Conservation (phyloP, 2,113 vertebrate species). For the Hydrolagus affinis region DNA sequence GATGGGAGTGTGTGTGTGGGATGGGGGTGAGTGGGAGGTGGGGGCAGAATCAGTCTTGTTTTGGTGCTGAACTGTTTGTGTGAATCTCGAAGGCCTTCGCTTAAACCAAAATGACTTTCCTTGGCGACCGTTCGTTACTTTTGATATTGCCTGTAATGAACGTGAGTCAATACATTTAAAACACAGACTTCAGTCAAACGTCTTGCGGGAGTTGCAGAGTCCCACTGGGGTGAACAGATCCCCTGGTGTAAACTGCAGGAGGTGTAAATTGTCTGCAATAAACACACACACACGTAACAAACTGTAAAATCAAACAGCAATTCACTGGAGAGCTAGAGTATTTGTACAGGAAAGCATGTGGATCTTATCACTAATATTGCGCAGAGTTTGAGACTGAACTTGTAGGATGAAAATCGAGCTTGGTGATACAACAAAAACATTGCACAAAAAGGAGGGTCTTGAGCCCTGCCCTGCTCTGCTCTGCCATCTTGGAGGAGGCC, state of each 20-base stretch:
- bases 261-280: neutral
- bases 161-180: neutral
- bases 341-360: too few relatives aligned
- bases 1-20: neutral
- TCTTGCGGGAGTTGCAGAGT: neutral
- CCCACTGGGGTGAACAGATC: neutral
- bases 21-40: neutral
- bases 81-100: too few relatives aligned
- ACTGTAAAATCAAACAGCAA: too few relatives aligned
- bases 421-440: too few relatives aligned
- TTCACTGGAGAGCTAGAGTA: too few relatives aligned
- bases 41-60: neutral
- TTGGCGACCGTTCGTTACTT: neutral
- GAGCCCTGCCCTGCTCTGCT: too few relatives aligned
- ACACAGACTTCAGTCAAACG: neutral
- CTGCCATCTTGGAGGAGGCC: too few relatives aligned
- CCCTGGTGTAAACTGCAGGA: neutral
- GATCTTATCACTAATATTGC: too few relatives aligned
- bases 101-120: too few relatives aligned
- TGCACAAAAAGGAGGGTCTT: too few relatives aligned
- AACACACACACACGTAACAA: neutral
- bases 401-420: too few relatives aligned
- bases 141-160: neutral
- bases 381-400: too few relatives aligned
- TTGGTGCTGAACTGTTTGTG: neutral